phyloP scores from a whole-genome alignment of 2,797 vertebrate species.

The Sitta carolinensis region DNA sequence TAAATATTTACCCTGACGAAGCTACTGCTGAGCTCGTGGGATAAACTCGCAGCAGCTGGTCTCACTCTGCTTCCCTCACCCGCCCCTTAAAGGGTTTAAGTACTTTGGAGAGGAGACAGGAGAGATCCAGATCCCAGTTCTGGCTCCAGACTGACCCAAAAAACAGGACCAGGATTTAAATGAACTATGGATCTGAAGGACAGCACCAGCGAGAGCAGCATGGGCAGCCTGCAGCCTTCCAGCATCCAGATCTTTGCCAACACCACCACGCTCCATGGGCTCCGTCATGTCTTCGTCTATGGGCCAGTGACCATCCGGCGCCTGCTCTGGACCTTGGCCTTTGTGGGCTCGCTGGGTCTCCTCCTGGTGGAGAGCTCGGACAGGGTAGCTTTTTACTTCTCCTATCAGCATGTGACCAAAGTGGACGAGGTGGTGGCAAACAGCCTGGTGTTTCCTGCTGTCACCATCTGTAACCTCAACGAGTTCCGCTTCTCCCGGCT shows the following conservation, averaged over 20 bases:
- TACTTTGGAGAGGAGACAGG: background rate
- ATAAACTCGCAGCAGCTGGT: conserved; percentile 73
- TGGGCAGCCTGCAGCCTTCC: conserved; percentile 85
- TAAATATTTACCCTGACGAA: conserved; percentile 75
- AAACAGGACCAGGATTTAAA: conserved; percentile 20
- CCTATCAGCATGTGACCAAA: conserved; percentile 95
- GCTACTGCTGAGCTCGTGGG: conserved; percentile 67
- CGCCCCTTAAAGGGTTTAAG: conserved; percentile 28
- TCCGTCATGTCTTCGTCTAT: conserved; percentile 92
- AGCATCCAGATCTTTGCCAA: conserved; percentile 94
- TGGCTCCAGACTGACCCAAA: conserved; percentile 17
- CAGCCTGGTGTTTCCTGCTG: conserved; percentile 92
- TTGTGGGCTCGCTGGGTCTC: conserved; percentile 89
- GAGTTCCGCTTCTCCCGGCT: conserved; percentile 92
- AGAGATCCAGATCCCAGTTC: conserved; percentile 26
- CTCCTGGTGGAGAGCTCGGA: conserved; percentile 91
- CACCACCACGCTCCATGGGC: conserved; percentile 90
- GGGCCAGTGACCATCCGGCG: conserved; percentile 86
- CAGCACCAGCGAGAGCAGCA: conserved; percentile 88
- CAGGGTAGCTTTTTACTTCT: conserved; percentile 92
- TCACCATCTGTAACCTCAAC: conserved; percentile 97
- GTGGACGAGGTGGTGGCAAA: conserved; percentile 91
- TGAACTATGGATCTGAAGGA: conserved; percentile 92
- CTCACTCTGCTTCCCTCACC: conserved; percentile 29
- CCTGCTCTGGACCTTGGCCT: conserved; percentile 89